These are phyloP conservation scores for Drosophila setosimentum DNA, from an alignment of 2,888 invertebrate genomes.

Conservation along the genomic window DNA sequence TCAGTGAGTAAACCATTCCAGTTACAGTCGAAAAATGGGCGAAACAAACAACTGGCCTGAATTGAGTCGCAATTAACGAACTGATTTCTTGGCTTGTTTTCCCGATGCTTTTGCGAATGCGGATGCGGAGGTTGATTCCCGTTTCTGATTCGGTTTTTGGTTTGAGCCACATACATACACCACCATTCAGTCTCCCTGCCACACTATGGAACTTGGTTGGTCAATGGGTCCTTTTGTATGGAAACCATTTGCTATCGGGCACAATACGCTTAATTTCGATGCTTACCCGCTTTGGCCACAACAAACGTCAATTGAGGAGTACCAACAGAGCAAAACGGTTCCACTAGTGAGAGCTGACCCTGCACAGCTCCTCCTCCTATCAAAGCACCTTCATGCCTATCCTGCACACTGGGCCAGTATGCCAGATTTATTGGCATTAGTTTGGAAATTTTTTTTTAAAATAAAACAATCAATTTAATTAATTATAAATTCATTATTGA, in stretches of 20 bases:
- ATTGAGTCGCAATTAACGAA: slow-evolving; percentile 44
- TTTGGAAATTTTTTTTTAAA: not conserved
- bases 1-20: not conserved
- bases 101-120: slow-evolving; percentile 4
- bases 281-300: slow-evolving; percentile 31
- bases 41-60: slow-evolving; percentile 24
- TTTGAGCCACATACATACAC: not conserved
- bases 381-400: not conserved
- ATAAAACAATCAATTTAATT: not conserved
- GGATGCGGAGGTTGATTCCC: slow-evolving; percentile 4
- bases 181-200: not conserved
- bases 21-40: not conserved
- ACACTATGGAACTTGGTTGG: slow-evolving; percentile 11
- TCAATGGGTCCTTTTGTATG: slow-evolving; percentile 30
- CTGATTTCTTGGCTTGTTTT: slow-evolving; percentile 53
- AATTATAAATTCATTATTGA: not conserved
- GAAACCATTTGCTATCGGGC: slow-evolving; percentile 27
- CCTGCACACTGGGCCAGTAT: not conserved
- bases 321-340: slow-evolving; percentile 4
- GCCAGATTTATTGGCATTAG: not conserved
- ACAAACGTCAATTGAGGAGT: slow-evolving; percentile 48
- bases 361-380: not conserved
- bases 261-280: slow-evolving; percentile 53
- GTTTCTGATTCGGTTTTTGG: not conserved
- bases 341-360: not conserved